A percentile compares a stretch with the other conserved stretches of the same genome.
Conservation (phyloP, 1,140 invertebrate genomes). For the Trichogramma pretiosum region DNA sequence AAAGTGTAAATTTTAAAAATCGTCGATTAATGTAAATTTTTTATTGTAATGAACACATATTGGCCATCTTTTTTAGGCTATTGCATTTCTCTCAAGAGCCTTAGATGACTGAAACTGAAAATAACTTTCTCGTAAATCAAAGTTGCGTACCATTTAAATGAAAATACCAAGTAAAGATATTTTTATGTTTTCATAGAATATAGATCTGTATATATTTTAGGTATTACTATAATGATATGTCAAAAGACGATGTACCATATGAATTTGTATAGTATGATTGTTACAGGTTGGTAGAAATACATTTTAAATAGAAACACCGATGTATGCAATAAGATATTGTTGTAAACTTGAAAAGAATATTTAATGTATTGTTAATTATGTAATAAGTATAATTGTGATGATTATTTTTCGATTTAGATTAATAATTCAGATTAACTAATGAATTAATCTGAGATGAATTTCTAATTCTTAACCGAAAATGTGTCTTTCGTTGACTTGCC, state of each 20-base stretch:
- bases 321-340: slow-evolving; percentile 9
- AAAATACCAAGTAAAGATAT: too few relatives aligned
- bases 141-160: too few relatives aligned
- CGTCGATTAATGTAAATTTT: not conserved
- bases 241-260: slow-evolving; percentile 1
- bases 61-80: too few relatives aligned
- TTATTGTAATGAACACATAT: not conserved
- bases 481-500: slow-evolving; percentile 7
- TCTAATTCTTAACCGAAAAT: slow-evolving; percentile 5
- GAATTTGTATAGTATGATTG: not conserved
- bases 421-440: not conserved
- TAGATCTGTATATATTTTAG: slow-evolving; percentile 17
- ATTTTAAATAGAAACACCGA: not conserved
- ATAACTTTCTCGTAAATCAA: slow-evolving; percentile 14
- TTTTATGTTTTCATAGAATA: slow-evolving; percentile 7
- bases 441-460: not conserved
- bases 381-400: not conserved
- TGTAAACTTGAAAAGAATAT: slow-evolving; percentile 10
- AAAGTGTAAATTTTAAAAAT: too few relatives aligned
- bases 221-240: slow-evolving; percentile 7
- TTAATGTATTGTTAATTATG: slow-evolving; percentile 9
- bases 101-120: slow-evolving; percentile 10
- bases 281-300: not conserved
- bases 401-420: slow-evolving; percentile 3
- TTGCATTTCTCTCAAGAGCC: slow-evolving; percentile 6